phyloP scores from a whole-genome alignment of 2,113 vertebrate species.

The Ploceus nigricollis region DNA sequence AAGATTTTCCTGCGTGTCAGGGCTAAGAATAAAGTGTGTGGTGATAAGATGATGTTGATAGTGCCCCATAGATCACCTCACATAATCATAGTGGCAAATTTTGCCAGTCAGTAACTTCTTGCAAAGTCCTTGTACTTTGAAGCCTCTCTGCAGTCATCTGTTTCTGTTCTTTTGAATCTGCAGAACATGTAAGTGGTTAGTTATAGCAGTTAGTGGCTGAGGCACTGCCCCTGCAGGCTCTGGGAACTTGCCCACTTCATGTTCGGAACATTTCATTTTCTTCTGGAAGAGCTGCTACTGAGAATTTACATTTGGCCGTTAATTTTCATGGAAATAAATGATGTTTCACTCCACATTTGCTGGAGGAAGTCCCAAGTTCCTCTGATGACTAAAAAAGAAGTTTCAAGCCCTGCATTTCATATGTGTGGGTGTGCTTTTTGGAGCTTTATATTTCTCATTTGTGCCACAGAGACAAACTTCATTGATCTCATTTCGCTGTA shows the following conservation, averaged over 20 bases:
- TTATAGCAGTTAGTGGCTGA: neutral
- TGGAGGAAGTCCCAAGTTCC: constrained; percentile 6
- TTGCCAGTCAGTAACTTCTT: neutral
- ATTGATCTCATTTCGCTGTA: neutral
- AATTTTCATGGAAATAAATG: constrained; percentile 26
- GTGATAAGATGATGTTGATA: neutral
- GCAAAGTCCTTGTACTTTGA: neutral
- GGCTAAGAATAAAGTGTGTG: neutral
- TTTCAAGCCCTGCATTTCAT: neutral
- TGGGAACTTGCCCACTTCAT: neutral
- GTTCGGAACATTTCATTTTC: neutral
- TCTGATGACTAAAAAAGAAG: constrained; percentile 30
- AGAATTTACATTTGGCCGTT: constrained; percentile 6
- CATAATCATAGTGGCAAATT: neutral
- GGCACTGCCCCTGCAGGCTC: neutral
- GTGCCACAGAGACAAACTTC: neutral
- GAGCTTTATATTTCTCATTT: neutral
- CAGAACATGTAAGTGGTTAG: neutral
- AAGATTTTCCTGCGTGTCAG: neutral
- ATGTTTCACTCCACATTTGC: neutral
- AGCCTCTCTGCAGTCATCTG: neutral
- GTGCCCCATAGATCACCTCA: neutral
- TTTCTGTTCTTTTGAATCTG: neutral
- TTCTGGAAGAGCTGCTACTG: neutral
- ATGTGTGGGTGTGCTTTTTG: constrained; percentile 4